Evolutionary conservation across 2,113 vertebrate genomes (phyloP), one percentile per base, ranked within the genome.

Genomic region (Perca fluviatilis): DNA sequence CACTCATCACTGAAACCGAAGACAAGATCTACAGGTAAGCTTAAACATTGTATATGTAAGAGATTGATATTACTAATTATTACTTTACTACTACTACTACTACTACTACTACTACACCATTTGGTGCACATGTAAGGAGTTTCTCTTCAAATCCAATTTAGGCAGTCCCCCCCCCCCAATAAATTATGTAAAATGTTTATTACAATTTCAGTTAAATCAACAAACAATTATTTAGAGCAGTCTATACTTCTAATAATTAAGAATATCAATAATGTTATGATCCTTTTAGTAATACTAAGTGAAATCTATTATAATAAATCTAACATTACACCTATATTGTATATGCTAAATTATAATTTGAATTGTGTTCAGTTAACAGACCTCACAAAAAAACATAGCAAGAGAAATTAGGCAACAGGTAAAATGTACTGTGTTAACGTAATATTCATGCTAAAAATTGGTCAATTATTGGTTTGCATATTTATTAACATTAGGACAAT

Each of bases 21-120:
- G 2, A 71, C 10, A 77, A 79, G 0, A 64, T 6, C 49, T 36
- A 76, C 47, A 84, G 87, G 91, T 91, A 86, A 18, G 83, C 2
- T 61, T 43, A 23, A 62, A 51, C 13, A 43, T 64, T 10, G 0
- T 11, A 0, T 47, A 62, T 12, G 12, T 0, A 13, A 25, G 0
- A 27, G 4, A 21, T 33, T n/a, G 25, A 19, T 33, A 4, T 62
- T n/a, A 23, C 16, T 33, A 30, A 5, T 9, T 60, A 19, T 62
- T 23, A 23, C 18, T 33, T 33, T 33, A 33, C 15, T 40, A 40
- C 36, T 10, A 40, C 2, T 33, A 9, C 30, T 33, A 33, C 30
- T 33, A 33, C 21, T 36, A 36, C 36, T 36, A 36, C 2, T 33
- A 9, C 27, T 30, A 76, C 13, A 23, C 0, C 1, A 51, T 23